Evolutionary conservation across 2,797 vertebrate species (phyloP), one percentile per base, ranked within the genome.

Genomic region (Varecia variegata): DNA sequence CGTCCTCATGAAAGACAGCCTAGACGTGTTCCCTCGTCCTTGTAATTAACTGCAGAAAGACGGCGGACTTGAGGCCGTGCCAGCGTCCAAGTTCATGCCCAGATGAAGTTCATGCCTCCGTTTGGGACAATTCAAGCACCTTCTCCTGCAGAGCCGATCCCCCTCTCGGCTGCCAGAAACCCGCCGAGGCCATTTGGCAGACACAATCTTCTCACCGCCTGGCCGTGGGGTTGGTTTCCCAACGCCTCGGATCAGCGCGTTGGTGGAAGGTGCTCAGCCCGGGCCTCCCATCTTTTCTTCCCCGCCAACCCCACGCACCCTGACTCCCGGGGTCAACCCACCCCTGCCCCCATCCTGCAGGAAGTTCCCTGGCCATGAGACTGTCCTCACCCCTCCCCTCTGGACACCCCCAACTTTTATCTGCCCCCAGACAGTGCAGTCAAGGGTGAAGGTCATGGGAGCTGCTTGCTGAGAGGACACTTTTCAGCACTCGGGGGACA

Each of bases 401-500:
- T 83, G 79, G 6, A 88, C 54, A 50, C 70, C 73, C 56, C 45
- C 71, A 79, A 80, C 62, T 92, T 97, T 97, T 96, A 96, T 97
- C 97, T 88, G 92, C 80, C 96, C 90, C 88, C 52, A 79, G 58
- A 96, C 97, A 92, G 97, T 43, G 95, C 94, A 97, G 97, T 98
- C 98, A 98, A 97, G 98, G 98, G 98, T 98, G 98, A 98, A 99
- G 98, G 98, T 98, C 98, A 98, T 91, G 90, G 79, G 88, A 91
- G 92, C 97, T 80, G 90, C 98, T 98, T 86, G 95, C 98, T 96
- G 96, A 97, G 98, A 98, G 97, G 97, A 88, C 95, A 97, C 98
- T 97, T 98, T 98, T 99, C 99, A 99, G 97, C 99, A 98, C 98
- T 86, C 94, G 45, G 96, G 97, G 97, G 97, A 97, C 98, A 97